Conservation (phyloP, 35 echinoderm and acorn worm genomes). For the Patiria miniata region DNA sequence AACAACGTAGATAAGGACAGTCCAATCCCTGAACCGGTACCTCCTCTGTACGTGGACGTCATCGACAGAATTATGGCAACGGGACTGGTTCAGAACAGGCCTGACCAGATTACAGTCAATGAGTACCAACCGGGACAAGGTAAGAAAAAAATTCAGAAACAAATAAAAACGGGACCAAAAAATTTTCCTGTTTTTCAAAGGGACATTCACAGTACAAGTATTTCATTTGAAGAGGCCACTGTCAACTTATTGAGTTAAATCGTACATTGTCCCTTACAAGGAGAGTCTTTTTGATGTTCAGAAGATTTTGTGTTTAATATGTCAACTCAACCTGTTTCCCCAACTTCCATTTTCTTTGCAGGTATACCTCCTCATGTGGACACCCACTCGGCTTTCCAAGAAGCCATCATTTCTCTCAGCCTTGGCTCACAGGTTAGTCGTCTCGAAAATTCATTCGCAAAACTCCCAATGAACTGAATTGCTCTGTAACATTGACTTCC, state of each 20-base stretch:
- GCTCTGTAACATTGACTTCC: too few relatives aligned
- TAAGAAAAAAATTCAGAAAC: conserved; percentile 50
- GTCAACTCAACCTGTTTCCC: background rate
- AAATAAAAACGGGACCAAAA: too few relatives aligned
- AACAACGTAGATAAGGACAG: conserved; percentile 79
- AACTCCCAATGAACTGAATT: too few relatives aligned
- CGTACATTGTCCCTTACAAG: too few relatives aligned
- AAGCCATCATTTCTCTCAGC: conserved; percentile 90
- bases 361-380: conserved; percentile 97
- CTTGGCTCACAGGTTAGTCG: conserved; percentile 81
- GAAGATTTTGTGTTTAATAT: too few relatives aligned
- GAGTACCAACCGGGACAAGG: conserved; percentile 98
- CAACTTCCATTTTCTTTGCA: conserved; percentile 28
- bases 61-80: conserved; percentile 81
- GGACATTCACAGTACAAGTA: too few relatives aligned
- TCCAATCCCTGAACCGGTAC: conserved; percentile 73
- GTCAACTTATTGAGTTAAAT: too few relatives aligned
- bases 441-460: too few relatives aligned
- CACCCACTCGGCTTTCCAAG: conserved; percentile 98
- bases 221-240: too few relatives aligned
- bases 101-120: conserved; percentile 94
- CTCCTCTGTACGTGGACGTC: conserved; percentile 44
- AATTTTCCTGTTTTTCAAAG: too few relatives aligned
- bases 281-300: too few relatives aligned
- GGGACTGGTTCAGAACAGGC: conserved; percentile 72